Evolutionary conservation across 2,797 vertebrate genomes (phyloP).

Genomic region (Ctenochaetus hawaiiensis): DNA sequence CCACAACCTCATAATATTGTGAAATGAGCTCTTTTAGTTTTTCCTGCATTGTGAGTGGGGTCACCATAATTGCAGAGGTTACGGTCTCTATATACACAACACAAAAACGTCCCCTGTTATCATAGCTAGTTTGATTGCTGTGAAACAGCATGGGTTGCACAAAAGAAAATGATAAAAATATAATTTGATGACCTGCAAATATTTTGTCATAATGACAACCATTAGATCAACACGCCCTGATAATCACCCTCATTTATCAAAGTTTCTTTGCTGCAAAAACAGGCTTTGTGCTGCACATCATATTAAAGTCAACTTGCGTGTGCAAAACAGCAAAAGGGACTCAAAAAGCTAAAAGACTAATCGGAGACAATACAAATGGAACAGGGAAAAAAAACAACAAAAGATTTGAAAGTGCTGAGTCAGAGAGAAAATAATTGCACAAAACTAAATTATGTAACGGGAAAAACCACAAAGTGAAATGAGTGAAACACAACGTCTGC

Average conservation of each 20-base stretch:
- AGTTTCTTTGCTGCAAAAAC: constrained; percentile 13
- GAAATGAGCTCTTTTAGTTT: constrained; percentile 54
- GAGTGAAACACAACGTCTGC: not conserved
- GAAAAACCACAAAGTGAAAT: constrained; percentile 25
- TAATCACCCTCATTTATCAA: constrained; percentile 67
- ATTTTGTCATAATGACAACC: constrained; percentile 38
- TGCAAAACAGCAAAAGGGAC: not conserved
- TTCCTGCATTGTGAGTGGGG: constrained; percentile 52
- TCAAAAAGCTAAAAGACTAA: constrained; percentile 1
- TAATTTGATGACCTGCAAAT: constrained; percentile 62
- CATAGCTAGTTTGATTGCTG: constrained; percentile 36
- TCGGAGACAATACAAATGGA: constrained; percentile 13
- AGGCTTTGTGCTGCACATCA: not conserved
- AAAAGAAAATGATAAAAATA: constrained; percentile 52
- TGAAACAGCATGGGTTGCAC: constrained; percentile 27
- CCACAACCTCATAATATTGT: constrained; percentile 57
- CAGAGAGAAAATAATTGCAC: constrained; percentile 8
- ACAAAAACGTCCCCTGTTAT: constrained; percentile 42
- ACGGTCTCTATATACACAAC: constrained; percentile 61
- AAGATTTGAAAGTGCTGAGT: constrained; percentile 9
- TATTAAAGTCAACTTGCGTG: not conserved
- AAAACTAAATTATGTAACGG: constrained; percentile 29
- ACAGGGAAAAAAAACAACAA: not conserved
- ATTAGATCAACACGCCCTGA: constrained; percentile 45
- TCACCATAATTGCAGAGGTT: constrained; percentile 66